Percentiles rank a stretch among this genome's conserved stretches.
Evolutionary conservation across 2,797 vertebrate genomes (phyloP).

Genomic region (Alexandromys oeconomus): DNA sequence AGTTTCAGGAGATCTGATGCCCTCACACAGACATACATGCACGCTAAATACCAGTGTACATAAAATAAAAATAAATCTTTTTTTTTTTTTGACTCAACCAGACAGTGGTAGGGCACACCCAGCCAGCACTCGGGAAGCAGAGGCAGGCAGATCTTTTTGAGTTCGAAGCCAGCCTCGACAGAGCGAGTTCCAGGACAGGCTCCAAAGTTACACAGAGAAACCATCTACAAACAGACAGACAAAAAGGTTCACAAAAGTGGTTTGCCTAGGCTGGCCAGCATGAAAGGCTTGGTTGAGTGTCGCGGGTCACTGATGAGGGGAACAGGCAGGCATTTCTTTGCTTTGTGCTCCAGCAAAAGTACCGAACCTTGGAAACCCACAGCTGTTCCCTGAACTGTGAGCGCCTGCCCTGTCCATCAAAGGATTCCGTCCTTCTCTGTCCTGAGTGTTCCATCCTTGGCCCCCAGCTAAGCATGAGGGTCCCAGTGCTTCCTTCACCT

Average conservation of each 20-base stretch:
- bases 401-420: background rate
- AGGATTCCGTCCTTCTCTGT: background rate
- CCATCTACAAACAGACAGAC: background rate
- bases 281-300: background rate
- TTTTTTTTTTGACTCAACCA: too few species aligned
- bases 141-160: too few species aligned
- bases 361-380: background rate
- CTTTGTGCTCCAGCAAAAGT: background rate
- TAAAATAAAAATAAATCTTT: background rate
- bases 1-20: background rate
- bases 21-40: background rate
- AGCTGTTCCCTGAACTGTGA: background rate
- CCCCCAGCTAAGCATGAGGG: background rate
- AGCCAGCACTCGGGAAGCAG: too few species aligned
- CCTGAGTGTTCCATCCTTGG: background rate
- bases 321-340: background rate
- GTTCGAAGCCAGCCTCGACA: too few species aligned
- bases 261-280: background rate
- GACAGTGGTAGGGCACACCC: too few species aligned
- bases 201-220: too few species aligned
- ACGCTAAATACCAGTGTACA: background rate
- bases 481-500: background rate
- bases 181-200: too few species aligned
- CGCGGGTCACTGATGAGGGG: background rate
- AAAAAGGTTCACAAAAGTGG: background rate